Percentiles rank a stretch among this genome's conserved stretches.
These are phyloP conservation scores for Sarcophaga rosellei DNA, from an alignment of 2,888 invertebrate genomes.

Conservation along the genomic window DNA sequence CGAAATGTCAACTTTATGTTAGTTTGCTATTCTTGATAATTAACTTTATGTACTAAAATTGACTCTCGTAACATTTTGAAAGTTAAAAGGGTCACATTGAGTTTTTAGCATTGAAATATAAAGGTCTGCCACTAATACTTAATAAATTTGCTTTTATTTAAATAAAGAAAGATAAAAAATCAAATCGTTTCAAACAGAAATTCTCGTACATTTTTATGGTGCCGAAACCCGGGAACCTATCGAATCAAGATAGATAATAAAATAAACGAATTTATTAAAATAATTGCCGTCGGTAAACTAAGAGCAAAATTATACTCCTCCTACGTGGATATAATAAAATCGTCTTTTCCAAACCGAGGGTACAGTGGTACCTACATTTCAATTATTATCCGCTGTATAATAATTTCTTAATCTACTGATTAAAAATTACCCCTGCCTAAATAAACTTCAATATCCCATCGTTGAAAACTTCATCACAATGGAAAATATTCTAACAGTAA, in stretches of 20 bases:
- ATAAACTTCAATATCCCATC: not conserved
- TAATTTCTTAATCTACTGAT: slow-evolving; percentile 8
- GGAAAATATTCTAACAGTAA: not conserved
- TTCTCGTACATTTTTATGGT: slow-evolving; percentile 28
- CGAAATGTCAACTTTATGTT: too few species aligned
- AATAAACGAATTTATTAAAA: not conserved
- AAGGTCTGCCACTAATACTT: too few species aligned
- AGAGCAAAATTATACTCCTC: slow-evolving; percentile 24
- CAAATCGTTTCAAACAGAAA: slow-evolving; percentile 29
- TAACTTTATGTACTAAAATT: too few species aligned
- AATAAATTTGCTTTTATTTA: too few species aligned
- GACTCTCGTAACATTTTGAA: too few species aligned
- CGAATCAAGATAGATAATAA: slow-evolving; percentile 28
- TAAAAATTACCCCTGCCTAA: not conserved
- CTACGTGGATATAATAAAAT: slow-evolving; percentile 20
- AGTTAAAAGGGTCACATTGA: too few species aligned
- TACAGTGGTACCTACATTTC: not conserved
- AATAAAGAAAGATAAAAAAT: not conserved
- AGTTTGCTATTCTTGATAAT: too few species aligned
- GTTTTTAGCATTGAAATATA: too few species aligned
- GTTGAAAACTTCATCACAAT: slow-evolving; percentile 14
- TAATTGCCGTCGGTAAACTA: not conserved
- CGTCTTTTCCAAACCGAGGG: not conserved
- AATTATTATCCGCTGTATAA: not conserved
- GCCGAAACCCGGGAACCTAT: slow-evolving; percentile 37